Base-by-base conservation (phyloP, 2,113 vertebrate species). In the Orientallactaga bullata region DNA sequence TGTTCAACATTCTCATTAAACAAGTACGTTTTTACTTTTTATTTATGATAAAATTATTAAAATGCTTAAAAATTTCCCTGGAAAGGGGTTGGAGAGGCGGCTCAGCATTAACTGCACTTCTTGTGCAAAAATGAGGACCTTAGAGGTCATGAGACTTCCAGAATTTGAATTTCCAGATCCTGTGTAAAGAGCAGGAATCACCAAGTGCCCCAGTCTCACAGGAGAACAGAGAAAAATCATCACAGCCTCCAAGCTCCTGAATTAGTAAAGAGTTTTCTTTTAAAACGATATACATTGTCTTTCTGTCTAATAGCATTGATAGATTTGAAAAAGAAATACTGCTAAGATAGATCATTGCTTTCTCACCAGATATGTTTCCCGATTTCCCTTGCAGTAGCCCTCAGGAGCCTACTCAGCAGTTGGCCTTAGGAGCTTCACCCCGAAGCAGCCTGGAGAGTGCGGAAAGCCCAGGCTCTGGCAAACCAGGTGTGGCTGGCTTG, bases 381-480 rank as follows among this genome's bases (percentile, higher is more conserved):
- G 76, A 65, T 30, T 0, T 97, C 95, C 85, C 95, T 87, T 90
- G 58, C 95, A 99, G 99, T 80, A 98, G 98, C 88, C 85, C 95
- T 17, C 89, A 81, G 93, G 99, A 99, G 73, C 89, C 98, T 88
- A n/a, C 97, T 68, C 97, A 97, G 68, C 96, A 97, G 0, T 69
- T 93, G 80, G 87, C 97, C 71, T 97, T 96, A 0, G 97, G 97
- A 32, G 87, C 98, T 55, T 95, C 98, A 0, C 92, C 96, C 17
- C 98, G 97, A 85, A 99, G 96, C 37, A 65, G 98, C 97, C 96
- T 98, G 0, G 98, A 98, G 97, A 95, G 69, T 90, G 96, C 94
- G 1, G 97, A 98, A 47, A 97, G 69, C 0, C 35, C 84, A 0
- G 90, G 97, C 2, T 69, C 47, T 0, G 18, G 92, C 39, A 98